These are phyloP conservation scores for Gallinago paraguaiae DNA, from an alignment of 2,113 vertebrate species.

Conservation along the genomic window DNA sequence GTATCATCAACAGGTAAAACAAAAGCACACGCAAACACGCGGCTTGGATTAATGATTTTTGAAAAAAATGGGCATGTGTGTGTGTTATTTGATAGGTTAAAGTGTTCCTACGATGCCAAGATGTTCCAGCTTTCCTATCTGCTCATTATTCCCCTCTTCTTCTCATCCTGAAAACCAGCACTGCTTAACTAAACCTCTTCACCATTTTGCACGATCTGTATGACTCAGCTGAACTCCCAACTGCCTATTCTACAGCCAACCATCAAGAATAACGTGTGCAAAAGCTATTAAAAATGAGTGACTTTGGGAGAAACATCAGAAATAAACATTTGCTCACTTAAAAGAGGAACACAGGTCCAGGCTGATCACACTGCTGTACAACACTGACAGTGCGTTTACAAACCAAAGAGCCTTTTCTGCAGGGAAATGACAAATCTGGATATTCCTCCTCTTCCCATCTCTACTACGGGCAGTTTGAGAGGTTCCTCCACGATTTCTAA, in stretches of 20 bases:
- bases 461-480: not conserved
- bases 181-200: not conserved
- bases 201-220: not conserved
- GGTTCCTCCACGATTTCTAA: not conserved
- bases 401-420: not conserved
- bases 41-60: not conserved
- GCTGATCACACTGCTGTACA: not conserved
- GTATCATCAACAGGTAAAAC: not conserved
- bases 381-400: not conserved
- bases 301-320: not conserved
- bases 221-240: not conserved
- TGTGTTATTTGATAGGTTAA: not conserved
- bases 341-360: not conserved
- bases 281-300: not conserved
- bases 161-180: not conserved
- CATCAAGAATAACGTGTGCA: accelerated
- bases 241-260: not conserved
- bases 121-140: not conserved
- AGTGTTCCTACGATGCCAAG: not conserved
- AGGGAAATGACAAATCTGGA: not conserved
- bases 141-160: not conserved
- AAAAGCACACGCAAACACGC: not conserved
- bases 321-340: not conserved
- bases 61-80: not conserved
- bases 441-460: not conserved